Base-by-base conservation (phyloP, 2,888 invertebrate species). In the Dinocampus coccinellae region DNA sequence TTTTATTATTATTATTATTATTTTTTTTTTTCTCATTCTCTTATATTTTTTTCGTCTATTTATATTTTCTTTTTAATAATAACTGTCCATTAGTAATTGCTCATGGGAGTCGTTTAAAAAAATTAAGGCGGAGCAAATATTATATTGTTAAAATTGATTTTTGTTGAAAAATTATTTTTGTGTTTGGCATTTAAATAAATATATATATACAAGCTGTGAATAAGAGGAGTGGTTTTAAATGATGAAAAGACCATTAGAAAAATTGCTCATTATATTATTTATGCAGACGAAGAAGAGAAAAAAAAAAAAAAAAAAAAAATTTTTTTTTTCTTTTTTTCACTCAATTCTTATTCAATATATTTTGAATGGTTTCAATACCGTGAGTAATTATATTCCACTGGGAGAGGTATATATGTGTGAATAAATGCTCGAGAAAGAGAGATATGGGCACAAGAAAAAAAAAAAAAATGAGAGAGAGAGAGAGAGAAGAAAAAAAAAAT, bases 61-160 rank as follows among this genome's bases (percentile, higher is more conserved):
- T 26, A 7, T 20, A 11, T 13, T 47, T 24, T 20, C n/a, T 58
- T 10, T 66, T 22, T 24, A 68, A 60, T 68, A 24, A 22, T 55
- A 39, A n/a, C n/a, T n/a, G n/a, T 66, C 57, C 57, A 66, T 66
- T 36, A 58, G 58, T 20, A 42, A 67, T 60, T 66, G 16, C 66
- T 66, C 66, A 39, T 22, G 66, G 66, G 66, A 58, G 20, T 29
- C 6, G 58, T 60, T 29, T 20, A 39, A 10, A 58, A 47, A 29
- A 58, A 60, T 66, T 47, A 42, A 58, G 60, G 58, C 58, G 34
- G 33, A 53, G 57, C 20, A 24, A 9, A 2, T 26, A 33, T 29
- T 42, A 26, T 33, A 68, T 47, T 68, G 67, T 68, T 47, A 22
- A 34, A 33, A 33, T 47, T 47, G 47, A 58, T 60, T 47, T n/a